These are phyloP conservation scores for Thalassophryne amazonica DNA, from an alignment of 2,797 vertebrate species.

Conservation along the genomic window DNA sequence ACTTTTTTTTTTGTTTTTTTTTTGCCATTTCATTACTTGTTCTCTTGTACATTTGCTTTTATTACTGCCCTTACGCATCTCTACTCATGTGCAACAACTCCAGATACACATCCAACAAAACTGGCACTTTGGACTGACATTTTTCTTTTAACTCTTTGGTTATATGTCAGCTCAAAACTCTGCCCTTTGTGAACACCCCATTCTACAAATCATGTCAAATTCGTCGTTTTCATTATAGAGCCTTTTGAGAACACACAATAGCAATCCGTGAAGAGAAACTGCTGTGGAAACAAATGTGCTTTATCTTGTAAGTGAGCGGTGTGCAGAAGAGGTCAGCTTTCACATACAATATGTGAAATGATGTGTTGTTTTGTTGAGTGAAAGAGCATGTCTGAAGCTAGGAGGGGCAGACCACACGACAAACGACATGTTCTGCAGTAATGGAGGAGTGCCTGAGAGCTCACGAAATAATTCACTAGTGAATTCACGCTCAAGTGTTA, in stretches of 20 bases:
- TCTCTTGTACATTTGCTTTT: not conserved
- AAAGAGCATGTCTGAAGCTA: constrained; percentile 33
- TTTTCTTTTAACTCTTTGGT: constrained; percentile 9
- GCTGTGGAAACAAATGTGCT: constrained; percentile 59
- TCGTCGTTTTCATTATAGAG: constrained; percentile 35
- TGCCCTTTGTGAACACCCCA: constrained; percentile 8
- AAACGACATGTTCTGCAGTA: constrained; percentile 62
- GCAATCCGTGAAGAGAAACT: constrained; percentile 59
- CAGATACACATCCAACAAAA: not conserved
- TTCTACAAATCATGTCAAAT: constrained; percentile 45
- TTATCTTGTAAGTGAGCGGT: constrained; percentile 54
- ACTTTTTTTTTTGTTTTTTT: too few species aligned
- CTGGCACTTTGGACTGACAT: not conserved
- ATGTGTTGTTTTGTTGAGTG: constrained; percentile 48
- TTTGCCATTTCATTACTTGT: not conserved
- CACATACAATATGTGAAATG: constrained; percentile 47
- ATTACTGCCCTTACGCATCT: not conserved
- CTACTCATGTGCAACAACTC: not conserved
- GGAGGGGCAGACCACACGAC: constrained; percentile 60
- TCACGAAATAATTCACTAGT: constrained; percentile 58
- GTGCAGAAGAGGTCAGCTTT: constrained; percentile 28
- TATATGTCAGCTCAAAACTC: constrained; percentile 13
- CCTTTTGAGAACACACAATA: constrained; percentile 47
- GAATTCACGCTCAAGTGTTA: constrained; percentile 61
- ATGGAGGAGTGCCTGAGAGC: constrained; percentile 62